A percentile compares a stretch with the other conserved stretches of the same genome.
Evolutionary conservation across 2,888 invertebrate genomes (phyloP).

Genomic region (Macrostomum cliftonense): DNA sequence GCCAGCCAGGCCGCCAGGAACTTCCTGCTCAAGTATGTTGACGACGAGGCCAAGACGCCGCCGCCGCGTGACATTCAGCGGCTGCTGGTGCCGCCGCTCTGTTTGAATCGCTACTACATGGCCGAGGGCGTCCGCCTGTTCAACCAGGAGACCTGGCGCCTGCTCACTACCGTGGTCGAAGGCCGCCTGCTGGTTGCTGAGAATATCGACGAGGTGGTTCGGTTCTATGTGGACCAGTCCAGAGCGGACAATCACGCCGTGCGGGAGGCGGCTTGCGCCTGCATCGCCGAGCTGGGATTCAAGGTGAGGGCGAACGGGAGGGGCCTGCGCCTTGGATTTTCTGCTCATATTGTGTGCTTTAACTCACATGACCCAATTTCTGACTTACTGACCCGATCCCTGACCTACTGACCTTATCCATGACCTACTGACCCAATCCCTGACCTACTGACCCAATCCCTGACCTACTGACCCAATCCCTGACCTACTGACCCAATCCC

Average conservation of each 20-base stretch:
- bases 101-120: slow-evolving; percentile 44
- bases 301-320: slow-evolving; percentile 38
- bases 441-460: too few relatives aligned
- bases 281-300: slow-evolving; percentile 43
- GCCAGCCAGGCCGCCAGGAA: slow-evolving; percentile 41
- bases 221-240: slow-evolving; percentile 40
- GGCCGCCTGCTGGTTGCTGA: slow-evolving; percentile 40
- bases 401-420: too few relatives aligned
- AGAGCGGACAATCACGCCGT: slow-evolving; percentile 44
- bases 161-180: slow-evolving; percentile 33
- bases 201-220: slow-evolving; percentile 27
- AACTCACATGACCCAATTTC: too few relatives aligned
- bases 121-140: slow-evolving; percentile 44
- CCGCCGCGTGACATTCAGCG: slow-evolving; percentile 38
- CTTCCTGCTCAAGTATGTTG: slow-evolving; percentile 37
- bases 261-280: slow-evolving; percentile 43
- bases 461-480: too few relatives aligned
- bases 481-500: too few relatives aligned
- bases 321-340: too few relatives aligned
- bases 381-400: too few relatives aligned
- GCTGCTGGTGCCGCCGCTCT: slow-evolving; percentile 41
- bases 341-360: too few relatives aligned
- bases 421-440: too few relatives aligned
- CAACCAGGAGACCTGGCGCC: slow-evolving; percentile 43
- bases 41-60: slow-evolving; percentile 22